phyloP scores from a whole-genome alignment of 2,888 invertebrate genomes.

The Rhabditoides inermis region DNA sequence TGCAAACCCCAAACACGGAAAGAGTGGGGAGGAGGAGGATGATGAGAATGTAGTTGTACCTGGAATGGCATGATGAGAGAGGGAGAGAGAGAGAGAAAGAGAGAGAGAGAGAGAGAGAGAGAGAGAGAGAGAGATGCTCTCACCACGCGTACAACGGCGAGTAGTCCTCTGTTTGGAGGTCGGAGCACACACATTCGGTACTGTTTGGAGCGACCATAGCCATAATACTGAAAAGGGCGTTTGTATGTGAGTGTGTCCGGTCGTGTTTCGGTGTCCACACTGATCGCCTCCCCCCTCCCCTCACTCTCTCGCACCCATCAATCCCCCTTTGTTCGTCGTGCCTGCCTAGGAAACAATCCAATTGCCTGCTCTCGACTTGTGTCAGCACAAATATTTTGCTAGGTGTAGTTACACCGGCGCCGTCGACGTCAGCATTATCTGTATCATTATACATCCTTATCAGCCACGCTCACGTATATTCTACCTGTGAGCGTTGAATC shows the following conservation, averaged over 20 bases:
- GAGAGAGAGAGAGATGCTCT: slow-evolving; percentile 1
- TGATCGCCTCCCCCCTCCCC: background rate
- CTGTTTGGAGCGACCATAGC: slow-evolving; percentile 20
- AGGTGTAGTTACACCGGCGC: too few relatives aligned
- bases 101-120: slow-evolving; percentile 4
- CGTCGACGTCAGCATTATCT: too few relatives aligned
- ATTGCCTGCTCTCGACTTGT: too few relatives aligned
- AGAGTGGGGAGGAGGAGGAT: slow-evolving; percentile 45
- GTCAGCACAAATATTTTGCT: too few relatives aligned
- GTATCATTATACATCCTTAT: too few relatives aligned
- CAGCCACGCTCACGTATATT: too few relatives aligned
- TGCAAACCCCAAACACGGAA: slow-evolving; percentile 49
- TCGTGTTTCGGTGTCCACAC: background rate
- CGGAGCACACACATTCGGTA: slow-evolving; percentile 44
- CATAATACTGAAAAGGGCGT: slow-evolving; percentile 23
- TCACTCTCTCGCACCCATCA: background rate
- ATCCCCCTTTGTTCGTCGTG: background rate
- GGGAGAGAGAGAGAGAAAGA: slow-evolving; percentile 1
- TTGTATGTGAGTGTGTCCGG: background rate
- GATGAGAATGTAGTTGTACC: slow-evolving; percentile 42
- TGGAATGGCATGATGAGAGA: slow-evolving; percentile 10
- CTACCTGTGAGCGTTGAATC: too few relatives aligned
- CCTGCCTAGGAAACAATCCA: too few relatives aligned
- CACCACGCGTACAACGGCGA: slow-evolving; percentile 48
- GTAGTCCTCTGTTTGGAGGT: slow-evolving; percentile 50